Evolutionary conservation across 2,797 vertebrate genomes (phyloP), one percentile per base, ranked within the genome.

Genomic region (Naso thynnoides): DNA sequence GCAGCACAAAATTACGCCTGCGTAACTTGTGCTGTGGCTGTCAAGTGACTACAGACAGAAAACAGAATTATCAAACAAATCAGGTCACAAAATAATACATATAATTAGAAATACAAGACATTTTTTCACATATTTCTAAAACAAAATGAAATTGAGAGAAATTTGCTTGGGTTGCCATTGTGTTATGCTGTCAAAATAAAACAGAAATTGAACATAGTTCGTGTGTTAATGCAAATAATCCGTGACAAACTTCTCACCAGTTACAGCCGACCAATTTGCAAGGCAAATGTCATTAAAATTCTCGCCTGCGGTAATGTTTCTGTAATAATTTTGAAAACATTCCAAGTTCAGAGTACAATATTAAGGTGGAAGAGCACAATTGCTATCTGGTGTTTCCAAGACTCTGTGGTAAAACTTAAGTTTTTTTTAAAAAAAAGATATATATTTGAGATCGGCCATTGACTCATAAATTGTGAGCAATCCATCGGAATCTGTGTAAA

Each of bases 1-100:
- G 73, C 85, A 78, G 87, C 87, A 80, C 86, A 85, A 16, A 63
- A 85, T 89, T 82, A 93, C 82, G 91, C 91, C 89, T 55, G 92
- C 90, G 73, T 93, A 86, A 91, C 85, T 67, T 76, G 89, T 87
- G 83, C 88, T 59, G 42, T 59, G 63, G 64, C 77, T 83, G 63
- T 53, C 21, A 59, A 75, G 70, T 81, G 69, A 87, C 70, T 8
- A 53, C 9, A 68, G 16, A 78, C 48, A 44, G 0, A 69, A 55
- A 52, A 68, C 42, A 55, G 13, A 64, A 67, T 42, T 49, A 58
- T 42, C n/a, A 44, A 70, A 80, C n/a, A 58, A 69, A 73, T 29
- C 14, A 67, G 45, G 52, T 77, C 72, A 82, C 49, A 59, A 87
- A 76, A 81, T 42, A n/a, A 64, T 31, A 84, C 23, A 64, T 8